These are phyloP conservation scores for Nothura maculosa DNA, from an alignment of 2,797 vertebrate species.

Conservation along the genomic window DNA sequence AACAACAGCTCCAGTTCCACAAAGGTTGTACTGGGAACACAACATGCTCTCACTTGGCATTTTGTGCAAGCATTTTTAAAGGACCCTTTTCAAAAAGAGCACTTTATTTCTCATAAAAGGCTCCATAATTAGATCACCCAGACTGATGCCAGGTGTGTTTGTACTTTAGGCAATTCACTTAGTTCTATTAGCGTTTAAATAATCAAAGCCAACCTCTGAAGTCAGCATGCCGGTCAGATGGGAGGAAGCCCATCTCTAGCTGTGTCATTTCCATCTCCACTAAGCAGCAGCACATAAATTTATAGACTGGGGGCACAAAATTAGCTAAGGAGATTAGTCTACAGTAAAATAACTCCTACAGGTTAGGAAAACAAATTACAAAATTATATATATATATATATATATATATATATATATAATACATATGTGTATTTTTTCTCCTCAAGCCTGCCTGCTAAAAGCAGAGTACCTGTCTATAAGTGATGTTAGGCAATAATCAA, in stretches of 20 bases:
- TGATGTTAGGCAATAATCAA: not conserved
- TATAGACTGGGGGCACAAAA: not conserved
- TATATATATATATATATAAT: no score
- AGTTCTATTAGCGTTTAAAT: slow-evolving; percentile 56
- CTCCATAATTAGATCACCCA: slow-evolving; percentile 28
- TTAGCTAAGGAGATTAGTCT: not conserved
- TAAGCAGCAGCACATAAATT: not conserved
- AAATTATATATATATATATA: no score
- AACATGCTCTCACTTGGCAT: slow-evolving; percentile 22
- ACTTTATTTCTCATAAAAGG: slow-evolving; percentile 42
- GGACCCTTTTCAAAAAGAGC: slow-evolving; percentile 16
- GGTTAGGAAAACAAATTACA: not conserved
- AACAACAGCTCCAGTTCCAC: not conserved
- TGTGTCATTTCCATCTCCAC: not conserved
- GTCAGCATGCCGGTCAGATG: not conserved
- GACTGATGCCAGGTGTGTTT: slow-evolving; percentile 42
- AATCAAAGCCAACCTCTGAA: slow-evolving; percentile 55
- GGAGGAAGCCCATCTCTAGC: not conserved
- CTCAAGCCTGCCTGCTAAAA: not conserved
- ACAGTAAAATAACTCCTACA: not conserved
- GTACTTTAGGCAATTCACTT: not conserved
- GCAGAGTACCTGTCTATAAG: not conserved
- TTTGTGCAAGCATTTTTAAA: slow-evolving; percentile 17
- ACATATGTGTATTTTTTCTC: no score
- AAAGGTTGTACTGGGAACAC: not conserved